Base-by-base conservation (phyloP, 1,140 invertebrate genomes). In the Popillia japonica region DNA sequence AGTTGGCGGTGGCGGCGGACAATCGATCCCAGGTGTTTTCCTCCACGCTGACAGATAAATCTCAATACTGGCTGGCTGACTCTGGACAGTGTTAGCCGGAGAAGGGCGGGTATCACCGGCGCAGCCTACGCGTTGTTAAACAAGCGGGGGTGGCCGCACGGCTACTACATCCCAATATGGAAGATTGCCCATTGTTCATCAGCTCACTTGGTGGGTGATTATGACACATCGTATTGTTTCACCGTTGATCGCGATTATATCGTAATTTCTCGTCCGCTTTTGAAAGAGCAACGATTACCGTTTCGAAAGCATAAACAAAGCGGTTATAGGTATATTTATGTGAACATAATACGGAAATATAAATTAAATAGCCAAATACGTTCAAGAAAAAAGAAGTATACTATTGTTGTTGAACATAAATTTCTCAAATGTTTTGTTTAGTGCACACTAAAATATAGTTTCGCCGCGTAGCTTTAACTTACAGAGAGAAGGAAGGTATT, bases 141-240 rank as follows among this genome's bases (percentile, higher is more conserved):
- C 41, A 74, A 44, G 41, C 41, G 75, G 44, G 44, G 41, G 75
- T 27, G 41, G 44, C 40, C 17, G 17, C 4, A 34, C 75, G 14
- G 75, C 41, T 44, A 76, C 75, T 55, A 42, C 41, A 41, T 40
- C 72, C 72, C 72, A 42, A 74, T 74, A 74, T 74, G 72, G 72
- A 44, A 40, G 72, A 74, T 44, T 74, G 41, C 72, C 34, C 61
- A 74, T 74, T 74, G 72, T 74, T 74, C 72, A 44, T 74, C 72
- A 74, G 72, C 72, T 20, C 27, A 20, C 61, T 27, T 23, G 41
- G 72, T 74, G 72, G 72, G 72, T 74, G 72, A 74, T 74, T 74
- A 74, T 74, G 72, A 74, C 72, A 74, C 72, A 74, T 74, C 34
- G 72, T 74, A 74, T 74, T 74, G 72, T 74, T 74, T 74, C 72